Evolutionary conservation across 2,113 vertebrate genomes (phyloP), one percentile per base, ranked within the genome.

Genomic region (Oncorhynchus keta): DNA sequence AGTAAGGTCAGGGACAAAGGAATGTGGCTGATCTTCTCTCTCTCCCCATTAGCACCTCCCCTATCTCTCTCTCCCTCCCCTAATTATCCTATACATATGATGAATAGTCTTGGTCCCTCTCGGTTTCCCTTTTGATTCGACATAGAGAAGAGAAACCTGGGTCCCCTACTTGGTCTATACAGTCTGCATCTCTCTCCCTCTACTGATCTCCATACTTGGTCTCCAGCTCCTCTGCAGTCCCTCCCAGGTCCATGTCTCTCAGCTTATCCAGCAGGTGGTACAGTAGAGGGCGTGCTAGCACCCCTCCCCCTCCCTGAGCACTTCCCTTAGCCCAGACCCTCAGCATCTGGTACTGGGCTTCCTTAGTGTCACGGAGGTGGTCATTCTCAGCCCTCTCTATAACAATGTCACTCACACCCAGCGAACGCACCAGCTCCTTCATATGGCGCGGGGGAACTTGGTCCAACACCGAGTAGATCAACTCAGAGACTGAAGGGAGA

Each of bases 341-440:
- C 77, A 94, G 84, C 90, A 94, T 94, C 81, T 94, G 92, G 80
- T 92, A 94, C 80, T 92, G 91, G 68, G 91, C 91, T 66, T 94
- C 93, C 11, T 76, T 80, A 73, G 82, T 87, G 32, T 68, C 48
- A 9, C 78, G 32, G 32, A 18, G 80, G 74, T 93, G 45, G 35
- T 94, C 93, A 76, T 80, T 26, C 69, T 92, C 91, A 1, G 88
- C 92, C 57, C 90, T 84, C 66, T 89, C 92, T 7, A 94, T 94
- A 51, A 91, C 89, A 1, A 73, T 86, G 14, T 94, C 93, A 2
- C 35, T 88, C 73, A 94, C 91, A 0, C 90, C 89, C 1, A 94
- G 92, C 2, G 32, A 86, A 2, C 93, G 91, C 32, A 90, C 89
- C 18, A 94, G 81, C 79, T 92, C 91, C 79, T 91, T 94, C 74